phyloP scores from a whole-genome alignment of 2,888 invertebrate genomes.

The Metalampra italica region DNA sequence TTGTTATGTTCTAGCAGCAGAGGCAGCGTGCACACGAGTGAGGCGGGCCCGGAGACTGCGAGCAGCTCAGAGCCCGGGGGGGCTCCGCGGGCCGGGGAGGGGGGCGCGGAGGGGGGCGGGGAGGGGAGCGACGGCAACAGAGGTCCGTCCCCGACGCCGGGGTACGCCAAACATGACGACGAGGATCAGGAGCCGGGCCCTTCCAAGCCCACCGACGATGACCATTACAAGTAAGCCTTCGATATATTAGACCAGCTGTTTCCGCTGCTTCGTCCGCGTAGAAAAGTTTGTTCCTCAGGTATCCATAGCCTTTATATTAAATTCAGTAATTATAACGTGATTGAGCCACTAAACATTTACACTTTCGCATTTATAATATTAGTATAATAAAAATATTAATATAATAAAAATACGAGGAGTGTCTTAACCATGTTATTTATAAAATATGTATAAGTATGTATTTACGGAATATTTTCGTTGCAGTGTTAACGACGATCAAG shows the following conservation, averaged over 20 bases:
- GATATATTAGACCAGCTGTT: too few relatives aligned
- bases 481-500: conserved; percentile 63
- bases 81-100: not conserved
- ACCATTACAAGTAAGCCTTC: conserved; percentile 52
- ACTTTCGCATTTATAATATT: too few relatives aligned
- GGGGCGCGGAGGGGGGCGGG: not conserved
- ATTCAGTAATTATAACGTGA: too few relatives aligned
- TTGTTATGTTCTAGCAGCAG: not conserved
- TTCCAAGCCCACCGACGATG: conserved; percentile 49
- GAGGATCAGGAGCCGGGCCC: conserved; percentile 43
- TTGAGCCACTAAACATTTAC: too few relatives aligned
- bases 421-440: too few relatives aligned
- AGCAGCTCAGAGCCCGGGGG: not conserved
- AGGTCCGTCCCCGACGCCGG: not conserved
- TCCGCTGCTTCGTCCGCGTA: too few relatives aligned
- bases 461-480: not conserved
- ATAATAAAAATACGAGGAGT: too few relatives aligned
- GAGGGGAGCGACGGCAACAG: not conserved
- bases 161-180: not conserved
- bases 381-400: too few relatives aligned
- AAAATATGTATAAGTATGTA: too few relatives aligned
- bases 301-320: too few relatives aligned
- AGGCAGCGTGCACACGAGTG: not conserved
- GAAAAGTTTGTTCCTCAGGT: too few relatives aligned
- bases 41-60: too few relatives aligned